phyloP scores from a whole-genome alignment of 2,113 vertebrate genomes.

The Coracopsis vasa region DNA sequence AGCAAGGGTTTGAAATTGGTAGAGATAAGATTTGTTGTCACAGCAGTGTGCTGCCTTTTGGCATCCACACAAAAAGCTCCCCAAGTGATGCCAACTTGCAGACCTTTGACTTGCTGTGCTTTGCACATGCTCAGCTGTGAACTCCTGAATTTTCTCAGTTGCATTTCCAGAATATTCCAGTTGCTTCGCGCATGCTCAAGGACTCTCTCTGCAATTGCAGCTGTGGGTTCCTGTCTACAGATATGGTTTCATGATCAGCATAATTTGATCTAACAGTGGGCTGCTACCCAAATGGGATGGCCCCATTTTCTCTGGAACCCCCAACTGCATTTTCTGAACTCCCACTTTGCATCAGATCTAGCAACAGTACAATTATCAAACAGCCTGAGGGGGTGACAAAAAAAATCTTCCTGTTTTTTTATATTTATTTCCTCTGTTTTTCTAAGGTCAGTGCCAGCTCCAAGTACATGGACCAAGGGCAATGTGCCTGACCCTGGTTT shows the following conservation, averaged over 20 bases:
- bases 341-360: not conserved
- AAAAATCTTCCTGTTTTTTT: not conserved
- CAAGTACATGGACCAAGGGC: not conserved
- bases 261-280: conserved; percentile 56
- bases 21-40: not conserved
- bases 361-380: not conserved
- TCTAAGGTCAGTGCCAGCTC: not conserved
- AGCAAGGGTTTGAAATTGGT: not conserved
- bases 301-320: conserved; percentile 21
- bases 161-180: conserved; percentile 49
- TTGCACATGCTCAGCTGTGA: conserved; percentile 10
- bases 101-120: not conserved
- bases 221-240: conserved; percentile 52
- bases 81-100: not conserved
- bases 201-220: conserved; percentile 21
- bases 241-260: conserved; percentile 60
- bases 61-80: not conserved
- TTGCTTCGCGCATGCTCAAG: not conserved
- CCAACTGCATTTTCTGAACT: not conserved
- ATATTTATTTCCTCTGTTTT: not conserved
- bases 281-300: conserved; percentile 39
- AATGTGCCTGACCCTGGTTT: not conserved
- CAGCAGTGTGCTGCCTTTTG: not conserved
- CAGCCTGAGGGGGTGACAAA: fast-evolving
- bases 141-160: not conserved